Evolutionary conservation across 2,888 invertebrate species (phyloP), one percentile per base, ranked within the genome.

Genomic region (Microdon myrmicae): DNA sequence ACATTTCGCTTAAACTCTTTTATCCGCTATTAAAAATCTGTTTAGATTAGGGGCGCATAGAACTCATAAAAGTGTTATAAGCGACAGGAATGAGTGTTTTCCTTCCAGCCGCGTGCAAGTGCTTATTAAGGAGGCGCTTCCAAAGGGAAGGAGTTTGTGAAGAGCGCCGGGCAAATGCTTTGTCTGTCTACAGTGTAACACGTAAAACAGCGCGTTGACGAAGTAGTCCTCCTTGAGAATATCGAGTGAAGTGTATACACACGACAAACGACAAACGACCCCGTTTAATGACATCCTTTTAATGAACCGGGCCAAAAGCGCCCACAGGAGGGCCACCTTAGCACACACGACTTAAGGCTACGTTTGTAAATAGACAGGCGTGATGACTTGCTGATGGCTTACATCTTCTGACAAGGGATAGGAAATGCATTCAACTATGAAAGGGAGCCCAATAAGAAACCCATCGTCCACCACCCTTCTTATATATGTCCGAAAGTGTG

Each of bases 281-380:
- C 37, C 51, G 35, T 49, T 64, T 56, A 64, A 64, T 56, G 56
- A 47, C 56, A 64, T 56, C 51, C 51, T 56, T 51, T 55, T 45
- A 64, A 56, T 64, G 44, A 64, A 55, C 61, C 56, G 61, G 61
- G 51, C 61, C 41, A 48, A 55, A 64, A 51, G 45, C 34, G 39
- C 35, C 49, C 49, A 35, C 44, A 64, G 56, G 29, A 22, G 41
- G 34, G 39, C n/a, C n/a, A n/a, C n/a, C n/a, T n/a, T n/a, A 48
- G 7, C 4, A 19, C 31, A 32, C 10, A 23, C 1, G 6, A 29
- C 16, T 23, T 8, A 22, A 12, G 10, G 20, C 12, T 4, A 12
- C 14, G 25, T 25, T 38, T 23, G 35, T 35, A 41, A 41, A 55
- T 26, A 47, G 35, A 35, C 39, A 45, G n/a, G 14, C 26, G 37